These are phyloP conservation scores for Micromesistius poutassou DNA, from an alignment of 2,797 vertebrate species.

Conservation along the genomic window DNA sequence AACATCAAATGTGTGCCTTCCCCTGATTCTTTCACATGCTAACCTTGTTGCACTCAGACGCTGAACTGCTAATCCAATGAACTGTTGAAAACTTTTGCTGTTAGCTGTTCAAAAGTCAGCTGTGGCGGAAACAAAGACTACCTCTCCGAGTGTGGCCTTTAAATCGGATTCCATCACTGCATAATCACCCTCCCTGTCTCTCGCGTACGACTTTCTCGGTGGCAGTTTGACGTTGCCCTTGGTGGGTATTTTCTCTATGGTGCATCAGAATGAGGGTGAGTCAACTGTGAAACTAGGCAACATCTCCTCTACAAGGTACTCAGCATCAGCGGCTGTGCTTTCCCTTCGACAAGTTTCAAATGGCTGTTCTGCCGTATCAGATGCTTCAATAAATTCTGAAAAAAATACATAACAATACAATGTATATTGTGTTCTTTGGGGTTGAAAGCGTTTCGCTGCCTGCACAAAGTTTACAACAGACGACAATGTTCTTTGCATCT, in stretches of 20 bases:
- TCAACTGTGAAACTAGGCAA: too few species aligned
- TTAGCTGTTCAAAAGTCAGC: not conserved
- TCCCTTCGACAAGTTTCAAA: not conserved
- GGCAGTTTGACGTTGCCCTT: too few species aligned
- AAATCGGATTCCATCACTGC: too few species aligned
- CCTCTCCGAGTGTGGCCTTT: too few species aligned
- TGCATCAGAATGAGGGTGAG: too few species aligned
- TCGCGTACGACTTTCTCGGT: too few species aligned
- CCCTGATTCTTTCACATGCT: constrained; percentile 31
- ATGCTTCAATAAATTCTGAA: not conserved
- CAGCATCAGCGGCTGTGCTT: too few species aligned
- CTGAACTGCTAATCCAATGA: constrained; percentile 4
- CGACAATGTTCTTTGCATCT: constrained; percentile 17
- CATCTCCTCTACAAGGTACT: too few species aligned
- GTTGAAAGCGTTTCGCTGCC: constrained; percentile 8
- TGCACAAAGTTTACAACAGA: constrained; percentile 11
- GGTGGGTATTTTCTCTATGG: too few species aligned
- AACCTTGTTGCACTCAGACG: constrained; percentile 34
- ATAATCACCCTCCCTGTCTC: too few species aligned
- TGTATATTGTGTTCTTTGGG: not conserved
- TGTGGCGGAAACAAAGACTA: too few species aligned
- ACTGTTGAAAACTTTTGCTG: constrained; percentile 6
- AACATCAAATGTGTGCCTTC: constrained; percentile 35
- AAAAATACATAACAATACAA: too few species aligned
- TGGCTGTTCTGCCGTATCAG: not conserved